Evolutionary conservation across 2,113 vertebrate genomes (phyloP).

Genomic region (Plecturocebus donacophilus): DNA sequence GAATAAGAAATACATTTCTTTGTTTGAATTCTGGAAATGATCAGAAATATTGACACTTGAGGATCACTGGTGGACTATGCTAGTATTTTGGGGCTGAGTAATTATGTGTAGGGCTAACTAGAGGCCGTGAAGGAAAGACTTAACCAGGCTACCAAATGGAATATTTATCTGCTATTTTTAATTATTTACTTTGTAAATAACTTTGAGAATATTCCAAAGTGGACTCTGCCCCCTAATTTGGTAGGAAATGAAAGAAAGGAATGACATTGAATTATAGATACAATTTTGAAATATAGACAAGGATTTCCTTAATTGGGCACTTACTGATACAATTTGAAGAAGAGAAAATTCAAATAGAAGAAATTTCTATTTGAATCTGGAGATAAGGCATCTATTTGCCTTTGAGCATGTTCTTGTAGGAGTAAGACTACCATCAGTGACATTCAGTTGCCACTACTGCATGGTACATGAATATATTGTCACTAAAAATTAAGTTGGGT

Average conservation of each 20-base stretch:
- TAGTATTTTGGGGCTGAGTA: neutral
- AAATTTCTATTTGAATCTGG: neutral
- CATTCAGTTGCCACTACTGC: neutral
- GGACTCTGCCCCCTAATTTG: neutral
- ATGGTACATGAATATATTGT: neutral
- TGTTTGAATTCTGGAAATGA: neutral
- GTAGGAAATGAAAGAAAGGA: neutral
- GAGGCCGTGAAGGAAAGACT: neutral
- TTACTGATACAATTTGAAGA: neutral
- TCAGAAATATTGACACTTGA: neutral
- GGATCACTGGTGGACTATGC: neutral
- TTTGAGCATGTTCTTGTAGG: neutral
- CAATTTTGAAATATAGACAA: neutral
- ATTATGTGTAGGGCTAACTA: neutral
- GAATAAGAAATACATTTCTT: neutral
- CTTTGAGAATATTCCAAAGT: neutral
- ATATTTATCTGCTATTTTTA: neutral
- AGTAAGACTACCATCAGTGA: neutral
- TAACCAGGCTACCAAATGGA: neutral
- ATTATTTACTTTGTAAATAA: slow-evolving; percentile 39
- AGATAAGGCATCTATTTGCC: neutral
- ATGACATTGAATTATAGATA: neutral
- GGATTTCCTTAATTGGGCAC: neutral
- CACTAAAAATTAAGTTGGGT: slow-evolving; percentile 1
- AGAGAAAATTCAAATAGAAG: neutral